A percentile compares a stretch with the other conserved stretches of the same genome.
phyloP scores from a whole-genome alignment of 35 echinoderm and acorn worm species.

The Strongylocentrotus purpuratus region DNA sequence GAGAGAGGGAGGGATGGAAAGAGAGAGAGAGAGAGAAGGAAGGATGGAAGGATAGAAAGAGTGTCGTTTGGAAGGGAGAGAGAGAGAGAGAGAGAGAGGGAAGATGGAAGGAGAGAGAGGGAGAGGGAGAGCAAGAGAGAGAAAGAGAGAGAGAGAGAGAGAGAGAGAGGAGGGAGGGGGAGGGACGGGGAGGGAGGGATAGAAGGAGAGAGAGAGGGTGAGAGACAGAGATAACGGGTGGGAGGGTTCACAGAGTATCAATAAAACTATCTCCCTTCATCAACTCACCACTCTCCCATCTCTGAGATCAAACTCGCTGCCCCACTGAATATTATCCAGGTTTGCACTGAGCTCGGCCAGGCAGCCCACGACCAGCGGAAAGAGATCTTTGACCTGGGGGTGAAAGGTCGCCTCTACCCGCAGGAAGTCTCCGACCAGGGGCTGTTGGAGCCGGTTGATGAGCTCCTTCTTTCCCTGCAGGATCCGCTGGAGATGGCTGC shows the following conservation, averaged over 20 bases:
- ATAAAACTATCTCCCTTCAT: neutral
- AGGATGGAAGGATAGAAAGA: too few species aligned
- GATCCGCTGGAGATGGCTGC: slow-evolving; percentile 68
- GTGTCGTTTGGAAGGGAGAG: too few species aligned
- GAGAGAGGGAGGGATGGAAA: neutral
- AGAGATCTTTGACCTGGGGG: slow-evolving; percentile 77
- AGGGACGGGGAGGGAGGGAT: too few species aligned
- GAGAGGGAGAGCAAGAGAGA: neutral
- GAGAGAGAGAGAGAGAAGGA: too few species aligned
- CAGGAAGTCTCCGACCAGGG: slow-evolving; percentile 83
- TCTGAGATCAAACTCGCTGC: slow-evolving; percentile 67
- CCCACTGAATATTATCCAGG: slow-evolving; percentile 89
- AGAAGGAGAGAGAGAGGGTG: neutral
- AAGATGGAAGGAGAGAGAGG: too few species aligned
- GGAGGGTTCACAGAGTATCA: neutral
- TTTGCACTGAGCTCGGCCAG: slow-evolving; percentile 78
- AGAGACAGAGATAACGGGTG: neutral
- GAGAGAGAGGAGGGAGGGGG: too few species aligned
- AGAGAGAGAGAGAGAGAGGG: too few species aligned
- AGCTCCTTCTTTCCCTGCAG: slow-evolving; percentile 82
- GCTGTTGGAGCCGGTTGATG: slow-evolving; percentile 84
- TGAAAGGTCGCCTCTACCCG: slow-evolving; percentile 87
- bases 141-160: too few species aligned
- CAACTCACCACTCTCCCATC: slow-evolving; percentile 84
- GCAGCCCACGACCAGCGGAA: slow-evolving; percentile 70